phyloP scores from a whole-genome alignment of 2,113 vertebrate genomes.

The Danionella cerebrum region DNA sequence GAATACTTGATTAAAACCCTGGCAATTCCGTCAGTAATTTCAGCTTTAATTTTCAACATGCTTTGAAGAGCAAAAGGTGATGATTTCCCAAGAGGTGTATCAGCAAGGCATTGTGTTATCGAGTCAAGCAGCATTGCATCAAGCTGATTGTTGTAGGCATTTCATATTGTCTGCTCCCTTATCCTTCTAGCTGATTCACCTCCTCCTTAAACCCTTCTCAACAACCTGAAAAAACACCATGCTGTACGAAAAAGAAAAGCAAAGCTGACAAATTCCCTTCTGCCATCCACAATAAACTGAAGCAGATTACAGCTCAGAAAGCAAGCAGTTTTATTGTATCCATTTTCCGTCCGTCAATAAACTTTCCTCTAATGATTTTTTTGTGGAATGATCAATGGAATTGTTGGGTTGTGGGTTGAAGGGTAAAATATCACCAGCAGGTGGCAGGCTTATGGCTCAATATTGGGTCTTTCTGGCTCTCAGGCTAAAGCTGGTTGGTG shows the following conservation, averaged over 20 bases:
- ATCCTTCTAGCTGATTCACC: background rate
- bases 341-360: background rate
- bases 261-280: background rate
- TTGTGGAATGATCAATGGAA: background rate
- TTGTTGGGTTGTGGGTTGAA: background rate
- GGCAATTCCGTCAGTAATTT: conserved; percentile 62
- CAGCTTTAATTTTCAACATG: conserved; percentile 55
- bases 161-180: conserved; percentile 33
- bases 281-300: background rate
- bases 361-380: background rate
- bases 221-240: background rate
- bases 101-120: conserved; percentile 34
- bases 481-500: conserved; percentile 15
- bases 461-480: conserved; percentile 5
- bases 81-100: conserved; percentile 73
- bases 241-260: background rate
- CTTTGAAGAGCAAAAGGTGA: conserved; percentile 66
- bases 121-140: conserved; percentile 45
- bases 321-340: background rate
- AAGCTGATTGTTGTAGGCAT: conserved; percentile 42
- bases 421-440: conserved; percentile 3
- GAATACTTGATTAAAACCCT: conserved; percentile 79
- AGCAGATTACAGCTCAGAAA: background rate
- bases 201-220: background rate
- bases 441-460: background rate